Evolutionary conservation across 1,140 invertebrate species (phyloP).

Genomic region (Chionoecetes opilio): DNA sequence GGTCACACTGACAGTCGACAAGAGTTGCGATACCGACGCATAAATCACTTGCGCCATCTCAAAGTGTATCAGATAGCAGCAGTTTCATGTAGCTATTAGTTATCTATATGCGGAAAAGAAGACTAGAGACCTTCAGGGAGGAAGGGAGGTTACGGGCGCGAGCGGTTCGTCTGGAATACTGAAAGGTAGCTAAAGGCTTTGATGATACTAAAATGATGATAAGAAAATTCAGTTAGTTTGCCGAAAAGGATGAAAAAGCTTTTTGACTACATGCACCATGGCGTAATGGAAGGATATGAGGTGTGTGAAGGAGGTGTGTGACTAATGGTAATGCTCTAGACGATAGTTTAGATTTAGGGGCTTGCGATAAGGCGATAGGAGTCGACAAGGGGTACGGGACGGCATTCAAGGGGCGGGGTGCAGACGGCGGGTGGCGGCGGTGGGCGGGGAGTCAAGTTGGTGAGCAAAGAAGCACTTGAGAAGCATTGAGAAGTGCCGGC

Average conservation of each 20-base stretch:
- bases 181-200: not conserved
- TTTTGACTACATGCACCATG: not conserved
- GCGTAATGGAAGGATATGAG: not conserved
- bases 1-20: slow-evolving; percentile 1
- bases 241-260: not conserved
- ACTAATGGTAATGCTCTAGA: not conserved
- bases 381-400: no score
- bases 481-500: no score
- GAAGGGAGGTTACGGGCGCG: not conserved
- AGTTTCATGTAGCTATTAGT: slow-evolving; percentile 15
- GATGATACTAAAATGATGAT: no score
- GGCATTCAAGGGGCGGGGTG: not conserved
- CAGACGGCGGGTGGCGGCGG: not conserved
- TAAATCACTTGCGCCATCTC: not conserved
- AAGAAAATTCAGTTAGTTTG: not conserved
- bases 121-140: no score
- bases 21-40: not conserved
- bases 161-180: not conserved
- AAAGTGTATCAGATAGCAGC: slow-evolving; percentile 28
- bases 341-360: not conserved
- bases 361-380: no score
- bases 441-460: not conserved
- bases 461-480: not conserved
- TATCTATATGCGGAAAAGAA: not conserved
- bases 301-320: not conserved